Conservation (phyloP, 2,888 invertebrate genomes). For the Achlya flavicornis region DNA sequence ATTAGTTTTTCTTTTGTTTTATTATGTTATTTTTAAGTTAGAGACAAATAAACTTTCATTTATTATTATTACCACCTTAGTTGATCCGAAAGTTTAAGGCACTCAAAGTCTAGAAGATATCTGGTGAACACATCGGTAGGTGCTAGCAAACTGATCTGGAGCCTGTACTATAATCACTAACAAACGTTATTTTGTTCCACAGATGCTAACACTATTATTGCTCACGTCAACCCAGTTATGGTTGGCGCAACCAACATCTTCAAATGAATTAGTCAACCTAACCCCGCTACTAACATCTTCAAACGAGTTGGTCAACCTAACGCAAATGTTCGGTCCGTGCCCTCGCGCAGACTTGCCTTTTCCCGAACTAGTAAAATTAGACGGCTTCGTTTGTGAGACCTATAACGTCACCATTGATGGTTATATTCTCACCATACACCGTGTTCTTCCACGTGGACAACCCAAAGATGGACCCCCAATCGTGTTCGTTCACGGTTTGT, state of each 20-base stretch:
- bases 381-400: slow-evolving; percentile 36
- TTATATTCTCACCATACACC: slow-evolving; percentile 41
- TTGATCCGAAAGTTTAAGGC: too few relatives aligned
- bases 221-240: neutral
- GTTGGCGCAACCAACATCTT: neutral
- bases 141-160: too few relatives aligned
- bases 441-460: slow-evolving; percentile 25
- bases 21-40: too few relatives aligned
- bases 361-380: slow-evolving; percentile 34
- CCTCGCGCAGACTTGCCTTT: slow-evolving; percentile 35
- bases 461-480: slow-evolving; percentile 11
- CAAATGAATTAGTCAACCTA: neutral
- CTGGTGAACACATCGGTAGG: too few relatives aligned
- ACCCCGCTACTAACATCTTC: neutral
- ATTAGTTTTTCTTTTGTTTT: too few relatives aligned
- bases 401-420: slow-evolving; percentile 42
- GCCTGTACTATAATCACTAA: too few relatives aligned
- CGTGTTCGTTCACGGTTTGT: slow-evolving; percentile 40
- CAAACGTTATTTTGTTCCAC: neutral
- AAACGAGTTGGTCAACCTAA: neutral
- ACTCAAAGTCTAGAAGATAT: too few relatives aligned
- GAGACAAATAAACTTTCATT: too few relatives aligned
- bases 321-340: neutral
- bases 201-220: neutral
- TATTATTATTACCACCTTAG: too few relatives aligned